A percentile compares a stretch with the other conserved stretches of the same genome.
These are phyloP conservation scores for Bos indicus DNA, from an alignment of 2,113 vertebrate genomes.

Conservation along the genomic window DNA sequence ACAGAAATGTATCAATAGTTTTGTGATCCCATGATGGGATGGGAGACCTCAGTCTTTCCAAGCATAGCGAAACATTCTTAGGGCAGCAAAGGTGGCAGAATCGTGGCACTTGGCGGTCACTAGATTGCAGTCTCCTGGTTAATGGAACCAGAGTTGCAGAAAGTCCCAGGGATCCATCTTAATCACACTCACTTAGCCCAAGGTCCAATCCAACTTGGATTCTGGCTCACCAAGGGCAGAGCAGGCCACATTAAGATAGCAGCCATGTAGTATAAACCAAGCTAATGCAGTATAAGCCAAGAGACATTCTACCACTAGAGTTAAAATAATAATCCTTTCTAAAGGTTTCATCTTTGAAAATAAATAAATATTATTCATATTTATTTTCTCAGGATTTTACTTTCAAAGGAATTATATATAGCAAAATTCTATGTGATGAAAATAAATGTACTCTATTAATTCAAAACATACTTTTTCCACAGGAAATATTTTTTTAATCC, in stretches of 20 bases:
- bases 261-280: neutral
- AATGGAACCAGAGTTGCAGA: neutral
- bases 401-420: neutral
- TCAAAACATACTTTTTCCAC: slow-evolving; percentile 17
- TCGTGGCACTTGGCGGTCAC: neutral
- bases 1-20: neutral
- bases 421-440: neutral
- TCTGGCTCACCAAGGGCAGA: neutral
- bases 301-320: neutral
- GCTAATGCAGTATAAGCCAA: neutral
- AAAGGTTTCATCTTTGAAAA: neutral
- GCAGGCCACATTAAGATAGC: neutral
- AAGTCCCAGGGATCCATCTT: neutral
- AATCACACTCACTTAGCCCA: neutral
- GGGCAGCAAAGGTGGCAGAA: neutral
- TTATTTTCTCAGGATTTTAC: slow-evolving; percentile 10
- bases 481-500: neutral
- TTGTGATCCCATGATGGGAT: neutral
- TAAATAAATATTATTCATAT: neutral
- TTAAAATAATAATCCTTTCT: neutral
- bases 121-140: neutral
- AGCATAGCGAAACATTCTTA: neutral
- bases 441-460: neutral
- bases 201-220: neutral
- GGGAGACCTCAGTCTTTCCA: neutral